phyloP scores from a whole-genome alignment of 2,888 invertebrate genomes.

The Melanotus villosus region DNA sequence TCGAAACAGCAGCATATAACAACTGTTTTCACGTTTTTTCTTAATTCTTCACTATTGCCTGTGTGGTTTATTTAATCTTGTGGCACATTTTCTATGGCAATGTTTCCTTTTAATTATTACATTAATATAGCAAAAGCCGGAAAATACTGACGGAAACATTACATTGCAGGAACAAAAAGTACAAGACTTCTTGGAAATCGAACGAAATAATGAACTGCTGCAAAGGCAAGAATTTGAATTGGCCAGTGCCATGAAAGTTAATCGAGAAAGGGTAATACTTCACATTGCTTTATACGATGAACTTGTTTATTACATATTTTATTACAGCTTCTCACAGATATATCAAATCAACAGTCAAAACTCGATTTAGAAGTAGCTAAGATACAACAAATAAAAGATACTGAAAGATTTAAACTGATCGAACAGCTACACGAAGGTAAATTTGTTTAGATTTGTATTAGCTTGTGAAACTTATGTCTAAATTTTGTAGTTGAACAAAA shows the following conservation, averaged over 20 bases:
- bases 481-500: conserved; percentile 74
- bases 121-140: too few relatives aligned
- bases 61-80: neutral
- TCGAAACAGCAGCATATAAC: too few relatives aligned
- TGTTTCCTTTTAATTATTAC: neutral
- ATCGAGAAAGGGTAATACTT: conserved; percentile 71
- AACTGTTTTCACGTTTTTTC: too few relatives aligned
- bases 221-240: conserved; percentile 77
- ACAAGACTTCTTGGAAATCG: conserved; percentile 72
- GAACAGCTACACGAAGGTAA: conserved; percentile 73
- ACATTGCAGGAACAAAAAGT: conserved; percentile 70
- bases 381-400: conserved; percentile 78
- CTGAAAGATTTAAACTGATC: conserved; percentile 74
- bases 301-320: conserved; percentile 20
- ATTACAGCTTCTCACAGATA: conserved; percentile 70
- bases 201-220: conserved; percentile 76
- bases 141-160: too few relatives aligned
- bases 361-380: conserved; percentile 78
- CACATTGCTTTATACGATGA: too few relatives aligned
- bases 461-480: too few relatives aligned
- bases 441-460: too few relatives aligned
- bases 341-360: conserved; percentile 76
- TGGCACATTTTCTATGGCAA: neutral
- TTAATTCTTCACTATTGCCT: too few relatives aligned
- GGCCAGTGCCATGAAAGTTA: conserved; percentile 75